These are phyloP conservation scores for Hesperophylax magnus DNA, from an alignment of 1,140 invertebrate species.

Conservation along the genomic window DNA sequence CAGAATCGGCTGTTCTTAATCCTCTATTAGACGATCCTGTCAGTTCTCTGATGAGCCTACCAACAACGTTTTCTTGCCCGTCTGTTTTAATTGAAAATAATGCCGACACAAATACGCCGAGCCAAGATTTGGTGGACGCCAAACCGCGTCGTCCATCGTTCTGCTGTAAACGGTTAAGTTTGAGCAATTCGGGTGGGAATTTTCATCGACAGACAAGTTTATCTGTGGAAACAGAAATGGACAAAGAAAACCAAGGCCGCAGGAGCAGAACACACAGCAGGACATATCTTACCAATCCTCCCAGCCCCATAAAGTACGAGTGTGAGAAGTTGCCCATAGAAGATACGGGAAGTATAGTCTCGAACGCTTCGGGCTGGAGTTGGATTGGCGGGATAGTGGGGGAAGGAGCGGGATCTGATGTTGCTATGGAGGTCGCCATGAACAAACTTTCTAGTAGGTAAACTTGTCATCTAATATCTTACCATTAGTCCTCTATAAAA, in stretches of 20 bases:
- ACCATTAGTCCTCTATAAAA: too few species aligned
- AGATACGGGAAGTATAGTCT: conserved; percentile 70
- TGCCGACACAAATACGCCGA: conserved; percentile 16
- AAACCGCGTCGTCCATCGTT: conserved; percentile 5
- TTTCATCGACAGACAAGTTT: conserved; percentile 33
- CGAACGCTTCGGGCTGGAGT: conserved; percentile 82
- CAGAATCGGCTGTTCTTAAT: conserved; percentile 62
- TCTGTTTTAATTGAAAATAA: conserved; percentile 46
- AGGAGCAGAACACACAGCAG: conserved; percentile 41
- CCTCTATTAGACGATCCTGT: conserved; percentile 60
- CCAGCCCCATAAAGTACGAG: conserved; percentile 60
- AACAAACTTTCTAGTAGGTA: conserved; percentile 86
- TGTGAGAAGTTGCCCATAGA: conserved; percentile 61
- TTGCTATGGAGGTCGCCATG: conserved; percentile 77
- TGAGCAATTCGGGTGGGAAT: conserved; percentile 29
- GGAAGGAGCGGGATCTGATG: conserved; percentile 69
- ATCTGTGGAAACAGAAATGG: conserved; percentile 18
- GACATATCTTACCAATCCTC: conserved; percentile 55
- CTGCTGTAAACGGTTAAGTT: conserved; percentile 30
- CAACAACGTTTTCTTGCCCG: conserved; percentile 44
- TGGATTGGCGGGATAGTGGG: conserved; percentile 85
- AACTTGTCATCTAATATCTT: conserved; percentile 60
- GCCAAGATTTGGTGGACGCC: not conserved
- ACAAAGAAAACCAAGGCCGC: conserved; percentile 37
- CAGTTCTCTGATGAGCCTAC: conserved; percentile 18